Base-by-base conservation (phyloP, 2,888 invertebrate species). In the Slavum lentiscoides region DNA sequence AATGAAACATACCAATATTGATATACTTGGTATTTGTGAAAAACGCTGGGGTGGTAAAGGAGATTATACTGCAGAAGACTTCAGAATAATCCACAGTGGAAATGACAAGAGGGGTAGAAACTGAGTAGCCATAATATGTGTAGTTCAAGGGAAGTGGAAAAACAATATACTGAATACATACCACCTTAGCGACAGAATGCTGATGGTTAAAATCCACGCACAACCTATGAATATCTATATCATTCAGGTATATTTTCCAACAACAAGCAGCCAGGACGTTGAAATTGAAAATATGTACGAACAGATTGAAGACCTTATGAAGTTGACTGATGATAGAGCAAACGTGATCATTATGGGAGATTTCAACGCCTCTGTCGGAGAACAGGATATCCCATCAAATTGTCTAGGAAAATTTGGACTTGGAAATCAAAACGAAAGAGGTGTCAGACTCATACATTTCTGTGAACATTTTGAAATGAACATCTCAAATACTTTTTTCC, bases 221-320 rank as follows among this genome's bases (percentile, higher is more conserved):
- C 13, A 19, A 13, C 59, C 7, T 8, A 39, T 6, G 13, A 43
- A 62, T 0, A 55, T 30, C 15, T 61, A 74, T 11, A 19, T 74
- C 1, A 59, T 74, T 59, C 81, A 81, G 23, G 66, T 73, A 15
- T 81, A 81, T 19, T 62, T 72, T 13, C 81, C 81, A 59, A 81
- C 81, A 39, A 3, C 61, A 55, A 81, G 11, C 5, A 39, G 72
- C 19, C 3, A 58, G 0, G 55, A 81, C 1, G 66, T 11, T 7
- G 72, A 80, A 72, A 39, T 80, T 4, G 70, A 80, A 37, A n/a
- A 39, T 8, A 59, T 73, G 19, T 81, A 72, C 5, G 66, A 66
- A 66, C 43, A 81, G 73, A n/a, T 66, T 15, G 73, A 73, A 72
- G 72, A 73, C 1, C 21, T 73, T 8, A 8, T 81, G 7, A 67